A percentile compares a stretch with the other conserved stretches of the same genome.
Conservation (phyloP, 2,797 vertebrate genomes). For the Oreortyx pictus region DNA sequence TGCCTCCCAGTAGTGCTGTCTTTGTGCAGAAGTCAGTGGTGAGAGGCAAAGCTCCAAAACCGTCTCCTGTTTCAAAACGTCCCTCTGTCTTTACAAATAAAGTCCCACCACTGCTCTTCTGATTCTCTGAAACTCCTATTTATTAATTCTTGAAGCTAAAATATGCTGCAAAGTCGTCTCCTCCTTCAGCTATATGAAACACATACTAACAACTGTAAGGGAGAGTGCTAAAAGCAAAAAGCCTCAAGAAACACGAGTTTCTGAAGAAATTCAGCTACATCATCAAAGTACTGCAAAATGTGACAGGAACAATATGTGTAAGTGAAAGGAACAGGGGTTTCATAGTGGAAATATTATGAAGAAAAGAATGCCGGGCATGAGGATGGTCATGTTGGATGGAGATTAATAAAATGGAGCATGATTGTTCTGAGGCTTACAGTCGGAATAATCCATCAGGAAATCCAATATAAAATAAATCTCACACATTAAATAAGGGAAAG, state of each 20-base stretch:
- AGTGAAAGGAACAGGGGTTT: neutral
- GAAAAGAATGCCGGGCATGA: neutral
- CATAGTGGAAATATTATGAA: neutral
- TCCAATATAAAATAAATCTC: conserved; percentile 5
- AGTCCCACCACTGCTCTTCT: neutral
- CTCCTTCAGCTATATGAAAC: neutral
- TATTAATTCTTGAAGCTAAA: neutral
- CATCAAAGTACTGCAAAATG: neutral
- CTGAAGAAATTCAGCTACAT: neutral
- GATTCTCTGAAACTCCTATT: neutral
- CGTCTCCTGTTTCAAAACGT: neutral
- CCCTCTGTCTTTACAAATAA: neutral
- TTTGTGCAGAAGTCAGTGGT: neutral
- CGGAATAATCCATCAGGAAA: neutral
- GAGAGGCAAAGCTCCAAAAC: neutral
- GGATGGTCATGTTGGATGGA: neutral
- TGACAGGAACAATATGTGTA: neutral
- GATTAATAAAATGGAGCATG: neutral
- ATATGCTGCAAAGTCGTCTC: neutral
- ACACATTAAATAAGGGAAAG: neutral
- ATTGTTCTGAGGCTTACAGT: neutral
- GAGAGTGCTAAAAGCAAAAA: neutral
- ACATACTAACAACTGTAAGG: neutral
- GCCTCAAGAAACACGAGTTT: neutral
- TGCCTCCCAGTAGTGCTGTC: neutral